Percentiles rank a stretch among this genome's conserved stretches.
phyloP scores from a whole-genome alignment of 2,113 vertebrate species.

The Eleginops maclovinus region DNA sequence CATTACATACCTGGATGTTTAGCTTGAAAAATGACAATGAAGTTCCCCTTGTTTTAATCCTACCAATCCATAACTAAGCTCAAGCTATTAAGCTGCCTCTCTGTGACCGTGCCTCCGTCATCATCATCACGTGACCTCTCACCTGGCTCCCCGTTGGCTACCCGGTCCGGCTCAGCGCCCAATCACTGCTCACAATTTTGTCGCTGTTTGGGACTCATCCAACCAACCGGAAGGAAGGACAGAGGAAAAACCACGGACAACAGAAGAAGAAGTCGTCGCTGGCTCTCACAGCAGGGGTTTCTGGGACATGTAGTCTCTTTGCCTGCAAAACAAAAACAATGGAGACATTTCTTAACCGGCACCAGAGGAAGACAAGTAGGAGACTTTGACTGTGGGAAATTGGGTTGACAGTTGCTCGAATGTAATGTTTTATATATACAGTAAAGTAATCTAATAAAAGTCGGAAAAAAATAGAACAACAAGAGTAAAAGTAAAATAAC shows the following conservation, averaged over 20 bases:
- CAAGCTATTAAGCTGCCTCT: too few relatives aligned
- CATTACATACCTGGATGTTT: too few relatives aligned
- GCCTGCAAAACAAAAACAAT: conserved; percentile 25
- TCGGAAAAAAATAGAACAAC: too few relatives aligned
- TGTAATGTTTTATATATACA: too few relatives aligned
- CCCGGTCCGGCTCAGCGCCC: conserved; percentile 74
- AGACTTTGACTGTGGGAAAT: too few relatives aligned
- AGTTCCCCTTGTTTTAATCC: too few relatives aligned
- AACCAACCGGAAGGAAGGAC: conserved; percentile 67
- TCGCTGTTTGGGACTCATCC: conserved; percentile 77
- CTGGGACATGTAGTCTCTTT: conserved; percentile 67
- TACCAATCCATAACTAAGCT: too few relatives aligned
- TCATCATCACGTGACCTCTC: conserved; percentile 18
- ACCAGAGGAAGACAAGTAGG: background rate
- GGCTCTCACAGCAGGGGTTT: conserved; percentile 47
- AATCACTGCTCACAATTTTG: conserved; percentile 78
- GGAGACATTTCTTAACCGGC: background rate
- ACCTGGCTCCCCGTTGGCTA: conserved; percentile 74
- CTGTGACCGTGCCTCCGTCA: too few relatives aligned
- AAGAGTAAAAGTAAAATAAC: too few relatives aligned
- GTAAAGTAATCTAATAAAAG: too few relatives aligned
- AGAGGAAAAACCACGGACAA: conserved; percentile 21
- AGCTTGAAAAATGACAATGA: too few relatives aligned
- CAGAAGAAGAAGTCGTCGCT: background rate
- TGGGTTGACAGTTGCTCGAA: too few relatives aligned